Conservation (phyloP, 2,888 invertebrate species). For the Mythimna pallens region DNA sequence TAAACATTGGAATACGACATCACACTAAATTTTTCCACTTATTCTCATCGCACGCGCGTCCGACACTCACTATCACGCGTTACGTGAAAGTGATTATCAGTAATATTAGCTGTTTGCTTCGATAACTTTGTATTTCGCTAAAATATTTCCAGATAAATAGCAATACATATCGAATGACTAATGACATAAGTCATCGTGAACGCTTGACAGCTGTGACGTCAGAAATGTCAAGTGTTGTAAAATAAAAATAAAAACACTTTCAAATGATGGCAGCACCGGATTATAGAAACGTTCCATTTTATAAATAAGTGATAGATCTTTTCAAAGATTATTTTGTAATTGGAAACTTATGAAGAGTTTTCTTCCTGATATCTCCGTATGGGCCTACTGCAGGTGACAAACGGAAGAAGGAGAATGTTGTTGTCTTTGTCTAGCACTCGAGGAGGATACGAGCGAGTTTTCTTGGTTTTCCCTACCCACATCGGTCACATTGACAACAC, state of each 20-base stretch:
- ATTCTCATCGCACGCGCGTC: conserved; percentile 39
- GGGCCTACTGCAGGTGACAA: not conserved
- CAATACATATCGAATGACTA: conserved; percentile 74
- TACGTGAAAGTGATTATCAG: conserved; percentile 65
- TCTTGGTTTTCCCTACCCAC: not conserved
- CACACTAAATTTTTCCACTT: conserved; percentile 29
- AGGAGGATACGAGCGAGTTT: not conserved
- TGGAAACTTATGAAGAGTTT: not conserved
- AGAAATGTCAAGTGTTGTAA: conserved; percentile 29
- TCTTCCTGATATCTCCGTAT: not conserved
- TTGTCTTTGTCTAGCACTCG: no score
- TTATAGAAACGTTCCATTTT: no score
- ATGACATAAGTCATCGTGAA: conserved; percentile 68
- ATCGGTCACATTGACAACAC: not conserved
- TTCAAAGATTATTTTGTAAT: no score
- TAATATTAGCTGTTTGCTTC: conserved; percentile 66
- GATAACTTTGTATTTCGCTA: conserved; percentile 78
- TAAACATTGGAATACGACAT: conserved; percentile 55
- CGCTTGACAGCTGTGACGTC: conserved; percentile 48
- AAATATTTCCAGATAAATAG: conserved; percentile 75
- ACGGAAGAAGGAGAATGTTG: not conserved
- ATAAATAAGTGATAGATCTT: no score
- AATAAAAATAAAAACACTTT: not conserved
- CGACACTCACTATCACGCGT: conserved; percentile 46
- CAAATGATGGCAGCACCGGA: conserved; percentile 15